These are phyloP conservation scores for Anniella stebbinsi DNA, from an alignment of 2,797 vertebrate genomes.

Conservation along the genomic window DNA sequence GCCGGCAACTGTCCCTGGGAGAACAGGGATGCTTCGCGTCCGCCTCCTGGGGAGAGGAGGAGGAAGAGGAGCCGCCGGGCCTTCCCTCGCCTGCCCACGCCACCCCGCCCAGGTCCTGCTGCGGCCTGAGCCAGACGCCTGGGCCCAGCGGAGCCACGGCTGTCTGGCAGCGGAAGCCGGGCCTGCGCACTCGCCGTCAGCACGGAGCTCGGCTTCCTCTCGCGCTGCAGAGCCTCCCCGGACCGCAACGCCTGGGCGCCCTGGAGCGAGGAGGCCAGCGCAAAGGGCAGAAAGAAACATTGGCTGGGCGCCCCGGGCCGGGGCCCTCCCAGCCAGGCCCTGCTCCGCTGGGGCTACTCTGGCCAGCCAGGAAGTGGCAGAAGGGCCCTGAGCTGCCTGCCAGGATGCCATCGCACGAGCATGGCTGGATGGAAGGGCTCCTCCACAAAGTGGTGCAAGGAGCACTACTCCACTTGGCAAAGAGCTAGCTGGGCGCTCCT, in stretches of 20 bases:
- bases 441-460: background rate
- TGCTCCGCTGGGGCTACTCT: too few relatives aligned
- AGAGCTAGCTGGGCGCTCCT: background rate
- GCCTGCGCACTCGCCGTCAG: too few relatives aligned
- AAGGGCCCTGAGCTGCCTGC: background rate
- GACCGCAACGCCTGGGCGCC: background rate
- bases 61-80: background rate
- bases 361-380: background rate
- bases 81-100: background rate
- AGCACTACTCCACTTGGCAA: background rate
- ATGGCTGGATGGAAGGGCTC: background rate
- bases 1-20: background rate
- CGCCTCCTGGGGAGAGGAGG: background rate
- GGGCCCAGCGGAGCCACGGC: background rate
- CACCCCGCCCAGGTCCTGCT: background rate
- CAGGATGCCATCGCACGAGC: background rate
- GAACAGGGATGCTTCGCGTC: too few relatives aligned
- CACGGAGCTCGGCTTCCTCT: background rate
- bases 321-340: background rate
- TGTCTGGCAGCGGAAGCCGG: too few relatives aligned
- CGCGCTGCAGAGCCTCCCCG: background rate
- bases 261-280: background rate
- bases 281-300: background rate
- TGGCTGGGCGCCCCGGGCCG: background rate
- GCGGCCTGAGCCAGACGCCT: background rate